Base-by-base conservation (phyloP, 2,113 vertebrate species). In the Epinephelus lanceolatus region DNA sequence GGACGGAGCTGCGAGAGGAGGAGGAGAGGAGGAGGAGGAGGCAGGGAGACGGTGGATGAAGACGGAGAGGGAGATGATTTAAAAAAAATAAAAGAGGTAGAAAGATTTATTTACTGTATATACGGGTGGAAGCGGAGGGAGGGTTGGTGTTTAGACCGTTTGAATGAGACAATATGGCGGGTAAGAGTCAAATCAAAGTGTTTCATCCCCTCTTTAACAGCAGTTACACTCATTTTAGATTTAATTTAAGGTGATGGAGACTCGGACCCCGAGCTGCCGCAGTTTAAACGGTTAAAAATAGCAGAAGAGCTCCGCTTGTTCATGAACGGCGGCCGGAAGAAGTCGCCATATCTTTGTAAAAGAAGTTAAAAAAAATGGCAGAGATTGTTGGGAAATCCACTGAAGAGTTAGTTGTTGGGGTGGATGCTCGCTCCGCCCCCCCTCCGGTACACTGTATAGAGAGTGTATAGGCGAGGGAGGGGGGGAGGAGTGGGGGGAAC, bases 401-500 rank as follows among this genome's bases (percentile, higher is more conserved):
- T 23, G 76, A 37, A 86, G 80, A 86, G 78, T 76, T 74, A 27
- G 25, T 65, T 80, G 76, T 59, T 60, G 78, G 59, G 76, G 69
- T 72, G 72, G 88, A 82, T 83, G 83, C 63, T 87, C 63, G 87
- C 90, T 70, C 90, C 91, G 78, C 88, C 42, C 68, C 61, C 71
- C 49, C 14, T 4, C 49, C 37, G n/a, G 17, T 84, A 8, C 45
- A 84, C 71, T 76, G 33, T 81, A 70, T 72, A 66, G 63, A 60
- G 71, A 59, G 84, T 6, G 30, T 72, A 57, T 40, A 6, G 23
- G 21, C 76, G 85, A 51, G 53, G 67, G 65, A 8, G 62, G 49
- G 45, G 12, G 45, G 14, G n/a, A 6, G 18, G 27, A 55, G 59
- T 10, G 57, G n/a, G 70, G 13, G 47, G 18, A 71, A 42, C 60